Base-by-base conservation (phyloP, 2,888 invertebrate species). In the Drosophila fungiperda region DNA sequence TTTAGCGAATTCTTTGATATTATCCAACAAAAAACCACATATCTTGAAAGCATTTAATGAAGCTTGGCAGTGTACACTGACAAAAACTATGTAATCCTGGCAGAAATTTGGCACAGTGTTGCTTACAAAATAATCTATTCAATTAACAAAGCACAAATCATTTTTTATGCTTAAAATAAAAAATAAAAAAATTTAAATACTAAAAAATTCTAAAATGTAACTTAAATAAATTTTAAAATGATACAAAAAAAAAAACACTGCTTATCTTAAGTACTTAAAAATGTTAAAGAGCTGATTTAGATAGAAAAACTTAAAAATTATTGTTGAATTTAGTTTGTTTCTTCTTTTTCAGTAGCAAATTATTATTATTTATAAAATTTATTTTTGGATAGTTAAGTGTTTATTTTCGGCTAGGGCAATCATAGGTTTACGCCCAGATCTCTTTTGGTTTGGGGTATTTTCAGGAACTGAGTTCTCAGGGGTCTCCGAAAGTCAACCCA, bases 401-500 rank as follows among this genome's bases (percentile, higher is more conserved):
- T 26, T 5, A 6, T 29, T 29, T 29, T 29, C 29, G 29, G 29
- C 29, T 17, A 8, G n/a, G 3, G 6, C 6, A 20, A 20, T 20
- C 6, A 42, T 6, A 3, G 6, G 1, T n/a, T 32, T 11, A 11
- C n/a, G 26, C 3, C 5, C 2, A 29, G 32, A 29, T 32, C 7
- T 40, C 50, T 61, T 36, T 55, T 38, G 69, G 54, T 42, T 68
- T 32, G 33, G 6, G 32, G 15, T 2, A 11, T 45, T 45, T 45
- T 11, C 26, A 17, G 26, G 2, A 9, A 2, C 17, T 49, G 49
- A 17, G 20, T 57, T 54, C 15, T 40, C 38, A 45, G 20, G 33
- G 49, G 12, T 36, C 42, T 60, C 26, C 42, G 67, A 58, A 64
- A 55, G 45, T 29, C 80, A 80, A 80, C 78, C 81, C 81, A 81